Conservation (phyloP, 1,140 invertebrate genomes). For the Drosophila varians region DNA sequence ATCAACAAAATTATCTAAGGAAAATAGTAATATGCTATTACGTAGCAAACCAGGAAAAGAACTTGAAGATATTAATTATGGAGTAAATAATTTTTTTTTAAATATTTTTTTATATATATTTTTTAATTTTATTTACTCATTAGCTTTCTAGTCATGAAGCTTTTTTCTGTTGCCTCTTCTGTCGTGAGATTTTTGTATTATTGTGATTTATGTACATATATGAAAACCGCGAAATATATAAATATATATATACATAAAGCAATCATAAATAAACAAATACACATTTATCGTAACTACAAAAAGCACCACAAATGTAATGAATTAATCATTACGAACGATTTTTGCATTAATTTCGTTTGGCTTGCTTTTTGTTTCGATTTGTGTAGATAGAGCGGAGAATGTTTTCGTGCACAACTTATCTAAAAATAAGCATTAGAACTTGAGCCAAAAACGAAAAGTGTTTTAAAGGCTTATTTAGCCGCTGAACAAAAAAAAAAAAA, state of each 20-base stretch:
- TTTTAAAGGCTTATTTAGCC: conserved; percentile 42
- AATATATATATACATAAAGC: too few species aligned
- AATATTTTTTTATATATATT: too few species aligned
- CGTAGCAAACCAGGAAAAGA: too few species aligned
- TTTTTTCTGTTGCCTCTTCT: conserved; percentile 24
- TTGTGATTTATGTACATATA: neutral
- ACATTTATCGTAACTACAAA: neutral
- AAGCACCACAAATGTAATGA: conserved; percentile 41
- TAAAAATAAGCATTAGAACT: conserved; percentile 75
- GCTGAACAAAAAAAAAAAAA: conserved; percentile 10
- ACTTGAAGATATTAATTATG: too few species aligned
- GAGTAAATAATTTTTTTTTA: too few species aligned
- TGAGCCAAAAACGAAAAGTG: conserved; percentile 65
- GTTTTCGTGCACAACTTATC: conserved; percentile 55
- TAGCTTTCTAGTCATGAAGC: conserved; percentile 39
- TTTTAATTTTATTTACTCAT: too few species aligned
- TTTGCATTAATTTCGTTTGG: conserved; percentile 31
- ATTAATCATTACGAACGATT: conserved; percentile 57
- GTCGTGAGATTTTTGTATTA: conserved; percentile 10
- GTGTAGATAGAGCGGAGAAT: conserved; percentile 16
- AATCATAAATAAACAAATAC: conserved; percentile 23
- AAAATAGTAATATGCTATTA: too few species aligned
- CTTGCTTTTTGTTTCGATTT: conserved; percentile 17
- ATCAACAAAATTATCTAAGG: too few species aligned
- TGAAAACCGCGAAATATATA: conserved; percentile 28